These are phyloP conservation scores for Cheilosia grossa DNA, from an alignment of 2,888 invertebrate species.

Conservation along the genomic window DNA sequence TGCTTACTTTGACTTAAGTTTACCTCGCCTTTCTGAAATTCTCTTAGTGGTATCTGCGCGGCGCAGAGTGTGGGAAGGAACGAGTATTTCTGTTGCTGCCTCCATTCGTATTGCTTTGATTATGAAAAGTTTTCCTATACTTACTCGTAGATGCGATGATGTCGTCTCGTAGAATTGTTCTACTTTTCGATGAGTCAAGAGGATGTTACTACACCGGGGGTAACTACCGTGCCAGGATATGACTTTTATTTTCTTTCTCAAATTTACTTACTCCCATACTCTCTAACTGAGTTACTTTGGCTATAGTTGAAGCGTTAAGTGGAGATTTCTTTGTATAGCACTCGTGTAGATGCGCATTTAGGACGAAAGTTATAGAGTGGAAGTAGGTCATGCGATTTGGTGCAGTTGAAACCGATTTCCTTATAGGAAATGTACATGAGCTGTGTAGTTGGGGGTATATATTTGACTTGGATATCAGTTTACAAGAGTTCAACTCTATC, in stretches of 20 bases:
- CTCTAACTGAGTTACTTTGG: constrained; percentile 42
- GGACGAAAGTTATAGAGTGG: constrained; percentile 28
- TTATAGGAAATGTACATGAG: neutral
- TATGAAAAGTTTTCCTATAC: constrained; percentile 55
- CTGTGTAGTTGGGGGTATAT: too few relatives aligned
- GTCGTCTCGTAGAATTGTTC: constrained; percentile 35
- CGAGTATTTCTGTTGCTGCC: neutral
- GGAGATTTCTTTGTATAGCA: constrained; percentile 29
- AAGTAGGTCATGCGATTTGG: constrained; percentile 59
- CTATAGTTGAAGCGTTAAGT: constrained; percentile 50
- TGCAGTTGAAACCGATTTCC: constrained; percentile 24
- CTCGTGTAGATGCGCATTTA: constrained; percentile 23
- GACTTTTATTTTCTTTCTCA: constrained; percentile 29
- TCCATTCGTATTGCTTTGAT: constrained; percentile 36
- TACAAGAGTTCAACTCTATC: too few relatives aligned
- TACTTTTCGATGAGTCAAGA: constrained; percentile 21
- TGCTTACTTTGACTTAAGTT: constrained; percentile 31
- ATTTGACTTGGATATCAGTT: too few relatives aligned
- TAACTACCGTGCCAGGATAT: constrained; percentile 18
- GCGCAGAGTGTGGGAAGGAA: too few relatives aligned
- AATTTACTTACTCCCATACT: constrained; percentile 17
- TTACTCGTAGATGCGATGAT: constrained; percentile 21
- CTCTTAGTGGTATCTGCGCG: neutral
- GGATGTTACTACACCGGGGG: constrained; percentile 8
- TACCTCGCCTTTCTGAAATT: constrained; percentile 2